These are phyloP conservation scores for Acropternis orthonyx DNA, from an alignment of 2,797 vertebrate species.

Conservation along the genomic window DNA sequence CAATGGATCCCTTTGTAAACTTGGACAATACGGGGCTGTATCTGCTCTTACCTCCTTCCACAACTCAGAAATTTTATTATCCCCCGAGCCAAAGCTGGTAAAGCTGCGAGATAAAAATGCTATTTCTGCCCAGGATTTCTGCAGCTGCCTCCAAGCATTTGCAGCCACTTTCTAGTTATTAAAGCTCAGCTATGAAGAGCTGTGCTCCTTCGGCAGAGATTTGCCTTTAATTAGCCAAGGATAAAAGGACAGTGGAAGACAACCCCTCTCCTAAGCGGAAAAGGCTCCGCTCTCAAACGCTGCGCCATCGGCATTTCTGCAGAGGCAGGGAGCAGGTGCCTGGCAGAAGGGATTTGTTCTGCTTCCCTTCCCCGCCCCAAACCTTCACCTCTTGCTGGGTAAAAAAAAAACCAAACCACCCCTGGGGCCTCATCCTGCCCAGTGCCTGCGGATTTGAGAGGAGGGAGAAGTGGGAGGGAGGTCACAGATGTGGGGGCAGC, in stretches of 20 bases:
- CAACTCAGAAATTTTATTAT: neutral
- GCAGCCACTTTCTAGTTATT: conserved; percentile 20
- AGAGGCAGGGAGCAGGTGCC: conserved; percentile 60
- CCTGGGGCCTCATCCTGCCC: neutral
- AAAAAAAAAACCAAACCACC: neutral
- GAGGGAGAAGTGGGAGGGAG: accelerated
- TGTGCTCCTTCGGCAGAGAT: conserved; percentile 19
- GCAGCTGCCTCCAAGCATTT: conserved; percentile 5
- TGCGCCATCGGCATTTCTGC: neutral
- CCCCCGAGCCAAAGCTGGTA: neutral
- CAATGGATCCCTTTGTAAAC: neutral
- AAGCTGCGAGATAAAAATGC: conserved; percentile 18
- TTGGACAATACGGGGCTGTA: accelerated
- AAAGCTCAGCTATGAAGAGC: neutral
- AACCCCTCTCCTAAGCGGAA: neutral
- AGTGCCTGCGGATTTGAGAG: accelerated
- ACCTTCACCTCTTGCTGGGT: neutral
- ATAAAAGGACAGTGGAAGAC: conserved; percentile 49
- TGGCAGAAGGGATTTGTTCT: conserved; percentile 48
- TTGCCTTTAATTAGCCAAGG: conserved; percentile 64
- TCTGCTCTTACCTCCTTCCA: neutral
- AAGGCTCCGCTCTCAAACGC: neutral
- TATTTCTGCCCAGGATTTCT: conserved; percentile 46
- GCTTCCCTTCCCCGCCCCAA: neutral
- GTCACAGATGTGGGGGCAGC: neutral